These are phyloP conservation scores for Cephus pygmeus DNA, from an alignment of 2,888 invertebrate genomes.

Conservation along the genomic window DNA sequence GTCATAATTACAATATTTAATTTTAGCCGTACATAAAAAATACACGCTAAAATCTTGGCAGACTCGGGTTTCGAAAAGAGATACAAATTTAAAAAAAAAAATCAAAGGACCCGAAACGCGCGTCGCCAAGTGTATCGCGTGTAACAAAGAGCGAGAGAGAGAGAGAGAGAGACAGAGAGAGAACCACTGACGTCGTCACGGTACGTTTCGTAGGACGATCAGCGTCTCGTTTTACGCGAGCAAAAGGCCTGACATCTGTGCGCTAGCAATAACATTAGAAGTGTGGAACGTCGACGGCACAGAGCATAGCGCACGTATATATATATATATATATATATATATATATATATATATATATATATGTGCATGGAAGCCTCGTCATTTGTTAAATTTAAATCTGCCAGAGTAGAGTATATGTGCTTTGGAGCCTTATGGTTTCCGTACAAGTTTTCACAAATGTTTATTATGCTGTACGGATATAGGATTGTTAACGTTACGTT, in stretches of 20 bases:
- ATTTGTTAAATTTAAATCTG: constrained; percentile 8
- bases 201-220: not conserved
- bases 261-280: not conserved
- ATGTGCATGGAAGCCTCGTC: not conserved
- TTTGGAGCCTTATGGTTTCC: not conserved
- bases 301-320: not conserved
- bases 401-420: not conserved
- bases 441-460: not conserved
- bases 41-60: not conserved
- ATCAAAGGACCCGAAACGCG: not conserved
- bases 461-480: not conserved
- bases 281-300: not conserved
- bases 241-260: not conserved
- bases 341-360: not conserved
- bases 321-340: not conserved
- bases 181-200: constrained; percentile 1
- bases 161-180: constrained; percentile 21
- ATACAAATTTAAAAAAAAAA: accelerated
- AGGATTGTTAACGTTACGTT: not conserved
- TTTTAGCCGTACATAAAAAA: not conserved
- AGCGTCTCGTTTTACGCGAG: not conserved
- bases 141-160: constrained; percentile 1
- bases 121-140: not conserved
- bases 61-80: not conserved
- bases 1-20: not conserved